Percentiles rank a stretch among this genome's conserved stretches.
Conservation (phyloP, 2,113 vertebrate species). For the Microcebus ravelobensis region DNA sequence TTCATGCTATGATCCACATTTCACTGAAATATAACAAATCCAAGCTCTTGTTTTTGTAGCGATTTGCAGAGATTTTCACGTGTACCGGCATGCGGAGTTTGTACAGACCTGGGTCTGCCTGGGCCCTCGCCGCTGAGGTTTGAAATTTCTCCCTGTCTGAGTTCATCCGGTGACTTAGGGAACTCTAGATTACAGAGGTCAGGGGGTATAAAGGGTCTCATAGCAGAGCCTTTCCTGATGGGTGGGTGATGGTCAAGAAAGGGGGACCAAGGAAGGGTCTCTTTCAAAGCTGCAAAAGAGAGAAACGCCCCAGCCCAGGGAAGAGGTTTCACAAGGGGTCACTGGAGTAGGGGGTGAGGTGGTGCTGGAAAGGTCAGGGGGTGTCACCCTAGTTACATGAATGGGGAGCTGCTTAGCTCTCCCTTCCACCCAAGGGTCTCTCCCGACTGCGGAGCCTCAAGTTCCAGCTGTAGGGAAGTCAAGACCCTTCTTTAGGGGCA, state of each 20-base stretch:
- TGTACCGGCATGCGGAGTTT: background rate
- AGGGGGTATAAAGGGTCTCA: accelerated
- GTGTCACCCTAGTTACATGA: accelerated
- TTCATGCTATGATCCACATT: background rate
- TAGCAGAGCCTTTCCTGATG: background rate
- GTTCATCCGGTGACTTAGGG: background rate
- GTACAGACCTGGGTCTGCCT: background rate
- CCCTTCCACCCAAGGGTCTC: background rate
- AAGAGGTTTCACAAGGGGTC: background rate
- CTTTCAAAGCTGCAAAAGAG: background rate
- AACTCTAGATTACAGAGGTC: background rate
- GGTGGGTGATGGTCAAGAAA: background rate
- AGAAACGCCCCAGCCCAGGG: background rate
- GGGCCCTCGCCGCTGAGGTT: background rate
- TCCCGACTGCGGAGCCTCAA: background rate
- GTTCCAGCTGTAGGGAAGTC: background rate
- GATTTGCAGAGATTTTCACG: background rate
- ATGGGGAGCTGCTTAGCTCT: background rate
- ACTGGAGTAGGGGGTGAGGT: accelerated
- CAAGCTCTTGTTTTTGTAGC: background rate
- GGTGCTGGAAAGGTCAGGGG: background rate
- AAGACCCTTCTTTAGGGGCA: accelerated
- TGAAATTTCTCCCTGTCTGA: background rate
- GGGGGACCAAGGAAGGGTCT: background rate
- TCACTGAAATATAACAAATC: background rate